A percentile compares a stretch with the other conserved stretches of the same genome.
These are phyloP conservation scores for Euura saliciscinereae DNA, from an alignment of 1,140 invertebrate genomes.

Conservation along the genomic window DNA sequence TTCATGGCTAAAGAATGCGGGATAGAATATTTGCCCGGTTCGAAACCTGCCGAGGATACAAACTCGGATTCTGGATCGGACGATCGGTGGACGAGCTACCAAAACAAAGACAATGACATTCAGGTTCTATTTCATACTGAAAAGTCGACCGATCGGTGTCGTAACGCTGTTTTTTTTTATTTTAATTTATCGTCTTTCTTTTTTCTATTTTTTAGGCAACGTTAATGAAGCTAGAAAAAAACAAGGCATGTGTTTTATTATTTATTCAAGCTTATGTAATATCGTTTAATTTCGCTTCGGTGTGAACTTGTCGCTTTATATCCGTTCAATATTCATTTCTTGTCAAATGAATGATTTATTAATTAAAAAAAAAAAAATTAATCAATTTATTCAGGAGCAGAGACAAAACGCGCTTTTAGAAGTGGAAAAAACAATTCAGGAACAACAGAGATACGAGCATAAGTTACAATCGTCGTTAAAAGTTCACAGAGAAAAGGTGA, in stretches of 20 bases:
- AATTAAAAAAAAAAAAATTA: no score
- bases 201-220: conserved; percentile 61
- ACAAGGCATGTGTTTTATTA: conserved; percentile 66
- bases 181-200: conserved; percentile 44
- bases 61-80: conserved; percentile 28
- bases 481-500: conserved; percentile 61
- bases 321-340: conserved; percentile 9
- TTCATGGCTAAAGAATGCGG: conserved; percentile 63
- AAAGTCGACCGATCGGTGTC: conserved; percentile 15
- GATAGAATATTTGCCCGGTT: conserved; percentile 39
- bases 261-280: conserved; percentile 22
- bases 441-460: conserved; percentile 62
- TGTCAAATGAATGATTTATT: no score
- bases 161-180: conserved; percentile 19
- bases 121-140: conserved; percentile 41
- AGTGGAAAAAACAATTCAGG: conserved; percentile 61
- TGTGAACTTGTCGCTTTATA: conserved; percentile 8
- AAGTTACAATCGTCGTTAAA: conserved; percentile 61
- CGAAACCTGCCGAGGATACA: conserved; percentile 35
- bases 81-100: conserved; percentile 28
- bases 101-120: conserved; percentile 47
- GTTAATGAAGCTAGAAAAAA: conserved; percentile 65
- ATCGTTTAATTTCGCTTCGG: neutral
- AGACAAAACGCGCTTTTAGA: conserved; percentile 60
- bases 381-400: conserved; percentile 52